These are phyloP conservation scores for Drosophila austrosaltans DNA, from an alignment of 2,888 invertebrate species.

Conservation along the genomic window DNA sequence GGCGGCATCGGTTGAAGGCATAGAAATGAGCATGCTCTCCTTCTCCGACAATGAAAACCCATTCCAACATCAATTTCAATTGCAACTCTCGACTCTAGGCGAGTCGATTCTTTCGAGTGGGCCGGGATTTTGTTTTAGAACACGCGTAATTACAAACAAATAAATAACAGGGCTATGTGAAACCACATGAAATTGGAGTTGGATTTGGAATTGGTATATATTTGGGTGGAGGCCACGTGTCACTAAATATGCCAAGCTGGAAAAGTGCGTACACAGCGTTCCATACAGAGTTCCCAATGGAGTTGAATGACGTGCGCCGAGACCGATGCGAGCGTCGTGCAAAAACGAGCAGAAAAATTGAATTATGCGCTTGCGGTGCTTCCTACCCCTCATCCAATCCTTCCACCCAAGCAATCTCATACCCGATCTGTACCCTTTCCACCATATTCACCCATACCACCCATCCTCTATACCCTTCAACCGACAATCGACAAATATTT, in stretches of 20 bases:
- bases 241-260: conserved; percentile 61
- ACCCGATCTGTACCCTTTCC: conserved; percentile 6
- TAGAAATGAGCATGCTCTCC: conserved; percentile 64
- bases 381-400: conserved; percentile 61
- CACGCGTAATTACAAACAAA: conserved; percentile 82
- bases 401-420: conserved; percentile 7
- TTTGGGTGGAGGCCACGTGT: conserved; percentile 61
- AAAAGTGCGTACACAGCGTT: conserved; percentile 33
- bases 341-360: conserved; percentile 82
- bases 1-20: conserved; percentile 30
- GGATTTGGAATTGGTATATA: conserved; percentile 9
- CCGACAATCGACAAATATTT: conserved; percentile 81
- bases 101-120: conserved; percentile 60
- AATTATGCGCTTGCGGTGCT: conserved; percentile 82
- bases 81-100: conserved; percentile 28
- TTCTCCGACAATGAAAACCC: conserved; percentile 16
- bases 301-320: conserved; percentile 64
- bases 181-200: conserved; percentile 60
- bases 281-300: conserved; percentile 40
- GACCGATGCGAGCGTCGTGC: conserved; percentile 60
- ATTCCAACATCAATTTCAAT: conserved; percentile 14
- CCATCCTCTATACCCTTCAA: conserved; percentile 31
- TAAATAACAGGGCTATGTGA: conserved; percentile 65
- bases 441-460: conserved; percentile 12
- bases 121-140: conserved; percentile 73